Base-by-base conservation (phyloP, 2,113 vertebrate genomes). In the Typhlomys cinereus region DNA sequence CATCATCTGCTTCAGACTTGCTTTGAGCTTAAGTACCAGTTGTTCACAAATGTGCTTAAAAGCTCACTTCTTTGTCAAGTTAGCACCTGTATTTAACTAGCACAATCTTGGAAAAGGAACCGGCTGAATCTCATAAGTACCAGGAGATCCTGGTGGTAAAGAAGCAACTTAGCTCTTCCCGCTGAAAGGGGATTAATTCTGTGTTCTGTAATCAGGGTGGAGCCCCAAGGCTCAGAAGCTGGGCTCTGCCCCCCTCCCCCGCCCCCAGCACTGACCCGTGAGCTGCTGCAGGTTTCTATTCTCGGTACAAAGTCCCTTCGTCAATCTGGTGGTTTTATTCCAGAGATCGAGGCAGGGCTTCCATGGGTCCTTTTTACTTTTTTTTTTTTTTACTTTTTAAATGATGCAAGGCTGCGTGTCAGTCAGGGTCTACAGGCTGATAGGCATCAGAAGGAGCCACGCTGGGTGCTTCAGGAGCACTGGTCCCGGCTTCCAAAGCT, bases 371-470 rank as follows among this genome's bases (percentile, higher is more conserved):
- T n/a, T n/a, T n/a, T n/a, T n/a, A 5, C 2, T 50, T 57, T 29
- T 23, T 41, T 79, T 41, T n/a, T 71, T 71, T 36, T 78, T 48
- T 59, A 25, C 76, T 62, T 70, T 61, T 87, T 87, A 67, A 89
- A 83, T 85, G 88, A 83, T 36, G 70, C 69, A 84, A 87, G 84
- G 87, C 95, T 91, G 80, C 20, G 18, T 69, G 39, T 92, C 93
- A 95, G 52, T 73, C 73, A 61, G 74, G 48, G 23, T 94, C 88
- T 79, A 4, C 46, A 73, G 79, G 75, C 14, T 71, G 34, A 79
- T 57, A 44, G 41, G 85, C 73, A 81, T 69, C 54, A 73, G 67
- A 92, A 89, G 93, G 50, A 88, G 59, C 2, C 4, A 57, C 31
- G 36, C 21, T 54, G 29, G 57, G 70, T 54, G 66, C 69, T 29